A percentile compares a stretch with the other conserved stretches of the same genome.
These are phyloP conservation scores for Nyctalus aviator DNA, from an alignment of 2,797 vertebrate genomes.

Conservation along the genomic window DNA sequence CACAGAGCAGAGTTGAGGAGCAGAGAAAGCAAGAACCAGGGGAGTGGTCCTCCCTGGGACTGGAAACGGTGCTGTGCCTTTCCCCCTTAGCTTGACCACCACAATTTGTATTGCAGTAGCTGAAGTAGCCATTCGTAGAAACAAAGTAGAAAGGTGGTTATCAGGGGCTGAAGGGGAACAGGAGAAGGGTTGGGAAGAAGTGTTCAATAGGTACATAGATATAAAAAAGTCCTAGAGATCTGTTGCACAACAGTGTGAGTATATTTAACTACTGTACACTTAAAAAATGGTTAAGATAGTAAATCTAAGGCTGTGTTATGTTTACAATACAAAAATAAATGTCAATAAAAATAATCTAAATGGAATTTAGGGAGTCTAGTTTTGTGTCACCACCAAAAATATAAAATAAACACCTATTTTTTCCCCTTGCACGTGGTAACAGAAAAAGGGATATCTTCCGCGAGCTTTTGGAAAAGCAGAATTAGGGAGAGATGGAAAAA, in stretches of 20 bases:
- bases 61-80: not conserved
- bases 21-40: not conserved
- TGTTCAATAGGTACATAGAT: not conserved
- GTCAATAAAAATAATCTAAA: not conserved
- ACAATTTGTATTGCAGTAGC: not conserved
- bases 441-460: not conserved
- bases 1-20: not conserved
- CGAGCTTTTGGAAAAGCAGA: not conserved
- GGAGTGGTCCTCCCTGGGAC: not conserved
- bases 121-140: not conserved
- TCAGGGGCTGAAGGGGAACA: not conserved
- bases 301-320: not conserved
- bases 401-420: not conserved
- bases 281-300: not conserved
- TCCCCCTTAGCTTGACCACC: not conserved
- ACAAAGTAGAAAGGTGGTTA: not conserved
- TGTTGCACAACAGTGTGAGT: not conserved
- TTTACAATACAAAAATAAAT: not conserved
- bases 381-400: slow-evolving; percentile 26
- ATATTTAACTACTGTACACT: not conserved
- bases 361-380: not conserved
- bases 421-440: not conserved
- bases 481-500: not conserved
- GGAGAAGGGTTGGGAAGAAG: not conserved
- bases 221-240: not conserved